Base-by-base conservation (phyloP, 2,113 vertebrate genomes). In the Apeltes quadracus region DNA sequence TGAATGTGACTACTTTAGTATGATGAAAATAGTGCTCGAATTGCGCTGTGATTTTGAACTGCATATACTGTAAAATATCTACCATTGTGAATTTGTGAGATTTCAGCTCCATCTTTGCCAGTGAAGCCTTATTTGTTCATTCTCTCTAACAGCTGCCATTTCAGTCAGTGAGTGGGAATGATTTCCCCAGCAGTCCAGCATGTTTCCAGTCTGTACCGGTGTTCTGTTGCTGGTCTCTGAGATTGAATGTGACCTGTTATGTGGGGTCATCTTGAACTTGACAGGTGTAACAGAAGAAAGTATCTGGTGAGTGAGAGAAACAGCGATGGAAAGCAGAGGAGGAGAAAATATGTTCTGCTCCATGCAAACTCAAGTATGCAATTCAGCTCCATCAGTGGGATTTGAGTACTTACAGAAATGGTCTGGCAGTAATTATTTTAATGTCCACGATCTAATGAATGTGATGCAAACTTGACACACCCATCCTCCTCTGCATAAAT, bases 71-170 rank as follows among this genome's bases (percentile, higher is more conserved):
- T 18, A 63, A 29, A 23, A 43, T 8, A 43, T 6, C 23, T 18
- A 39, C 16, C 6, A 41, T 25, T 44, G 27, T 56, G 61, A 41
- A 53, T n/a, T 13, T 68, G 20, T 57, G 66, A 68, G 51, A 54
- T 61, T 74, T 73, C 7, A 41, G 72, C 51, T 64, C 57, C 43
- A 22, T 16, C 7, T n/a, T 41, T 66, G 61, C 55, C 54, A 59
- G 44, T 66, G 69, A 76, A 70, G 36, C 61, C 54, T 25, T 55
- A 36, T 69, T 72, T 46, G 50, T 62, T 79, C 69, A 58, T 69
- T 63, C 56, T n/a, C 23, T 67, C 65, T 69, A 76, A 83, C 79
- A 89, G 80, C 82, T 85, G 87, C 79, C 79, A 75, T 82, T 86
- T 69, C 57, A 80, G 55, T 76, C 77, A 54, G 56, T 44, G 65